Evolutionary conservation across 92 coral and sea anemone species (phyloP).

Genomic region (Phenganax subtilis): DNA sequence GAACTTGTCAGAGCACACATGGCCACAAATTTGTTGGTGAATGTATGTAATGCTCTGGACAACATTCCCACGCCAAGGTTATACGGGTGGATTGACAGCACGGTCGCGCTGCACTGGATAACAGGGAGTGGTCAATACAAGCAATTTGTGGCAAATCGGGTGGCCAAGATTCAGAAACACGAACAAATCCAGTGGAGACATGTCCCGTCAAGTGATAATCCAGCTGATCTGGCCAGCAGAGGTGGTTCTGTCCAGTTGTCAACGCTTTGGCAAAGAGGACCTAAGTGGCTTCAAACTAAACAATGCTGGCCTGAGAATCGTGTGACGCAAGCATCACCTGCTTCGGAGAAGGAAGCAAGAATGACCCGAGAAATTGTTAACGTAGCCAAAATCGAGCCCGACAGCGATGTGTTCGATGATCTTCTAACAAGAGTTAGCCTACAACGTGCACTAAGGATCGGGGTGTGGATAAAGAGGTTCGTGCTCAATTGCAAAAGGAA

Average conservation of each 20-base stretch:
- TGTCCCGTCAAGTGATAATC: slow-evolving; percentile 3
- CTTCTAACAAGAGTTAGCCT: no score
- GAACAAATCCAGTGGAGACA: slow-evolving; percentile 8
- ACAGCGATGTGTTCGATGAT: not conserved
- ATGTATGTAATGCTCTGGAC: slow-evolving; percentile 7
- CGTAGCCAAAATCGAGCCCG: not conserved
- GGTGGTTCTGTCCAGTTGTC: slow-evolving; percentile 5
- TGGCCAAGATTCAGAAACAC: not conserved
- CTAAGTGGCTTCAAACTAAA: no score
- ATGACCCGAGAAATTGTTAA: no score
- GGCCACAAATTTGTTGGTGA: slow-evolving; percentile 30
- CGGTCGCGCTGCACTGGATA: slow-evolving; percentile 8
- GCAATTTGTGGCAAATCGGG: slow-evolving; percentile 8
- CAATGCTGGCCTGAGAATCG: no score
- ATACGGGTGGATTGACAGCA: not conserved
- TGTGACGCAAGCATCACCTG: no score
- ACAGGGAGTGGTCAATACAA: not conserved
- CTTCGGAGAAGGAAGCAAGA: no score
- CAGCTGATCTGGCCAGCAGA: slow-evolving; percentile 15
- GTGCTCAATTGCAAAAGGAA: no score
- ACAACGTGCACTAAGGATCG: not conserved
- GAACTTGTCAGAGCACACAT: slow-evolving; percentile 36
- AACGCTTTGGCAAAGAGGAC: not conserved
- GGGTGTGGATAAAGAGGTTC: not conserved
- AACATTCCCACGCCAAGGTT: not conserved